These are phyloP conservation scores for Caradrina clavipalpis DNA, from an alignment of 2,888 invertebrate species.

Conservation along the genomic window DNA sequence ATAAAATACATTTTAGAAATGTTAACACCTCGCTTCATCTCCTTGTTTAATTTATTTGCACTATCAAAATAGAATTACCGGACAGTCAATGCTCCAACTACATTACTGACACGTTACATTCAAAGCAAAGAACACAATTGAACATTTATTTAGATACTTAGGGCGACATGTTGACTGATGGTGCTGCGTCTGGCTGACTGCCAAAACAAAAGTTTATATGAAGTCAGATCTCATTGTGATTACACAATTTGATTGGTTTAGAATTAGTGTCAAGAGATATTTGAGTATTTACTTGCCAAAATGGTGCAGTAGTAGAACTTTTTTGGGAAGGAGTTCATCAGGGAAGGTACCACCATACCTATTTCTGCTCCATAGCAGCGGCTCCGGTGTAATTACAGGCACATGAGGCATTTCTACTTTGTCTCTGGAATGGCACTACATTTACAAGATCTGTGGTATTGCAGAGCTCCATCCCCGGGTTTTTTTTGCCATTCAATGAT, in stretches of 20 bases:
- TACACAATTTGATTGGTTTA: slow-evolving; percentile 36
- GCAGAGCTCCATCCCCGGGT: too few relatives aligned
- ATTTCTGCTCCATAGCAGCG: too few relatives aligned
- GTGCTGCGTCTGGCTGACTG: slow-evolving; percentile 20
- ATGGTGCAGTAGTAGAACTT: too few relatives aligned
- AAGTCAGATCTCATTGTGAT: slow-evolving; percentile 13
- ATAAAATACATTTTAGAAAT: slow-evolving; percentile 12
- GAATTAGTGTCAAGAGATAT: slow-evolving; percentile 28
- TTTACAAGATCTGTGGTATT: too few relatives aligned
- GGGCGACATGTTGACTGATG: slow-evolving; percentile 45
- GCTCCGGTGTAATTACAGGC: too few relatives aligned
- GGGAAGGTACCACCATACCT: too few relatives aligned
- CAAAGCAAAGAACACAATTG: slow-evolving; percentile 26
- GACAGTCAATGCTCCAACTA: slow-evolving; percentile 32
- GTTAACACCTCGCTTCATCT: slow-evolving; percentile 6
- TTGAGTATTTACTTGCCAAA: neutral
- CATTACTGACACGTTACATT: slow-evolving; percentile 23
- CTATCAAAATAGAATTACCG: slow-evolving; percentile 47
- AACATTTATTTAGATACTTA: slow-evolving; percentile 41
- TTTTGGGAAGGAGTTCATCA: too few relatives aligned
- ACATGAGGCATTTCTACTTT: too few relatives aligned
- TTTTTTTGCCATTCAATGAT: too few relatives aligned
- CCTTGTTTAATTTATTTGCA: slow-evolving; percentile 17
- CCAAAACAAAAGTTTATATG: slow-evolving; percentile 25
- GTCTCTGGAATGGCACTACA: too few relatives aligned